Base-by-base conservation (phyloP, 2,113 vertebrate species). In the Bungarus multicinctus region DNA sequence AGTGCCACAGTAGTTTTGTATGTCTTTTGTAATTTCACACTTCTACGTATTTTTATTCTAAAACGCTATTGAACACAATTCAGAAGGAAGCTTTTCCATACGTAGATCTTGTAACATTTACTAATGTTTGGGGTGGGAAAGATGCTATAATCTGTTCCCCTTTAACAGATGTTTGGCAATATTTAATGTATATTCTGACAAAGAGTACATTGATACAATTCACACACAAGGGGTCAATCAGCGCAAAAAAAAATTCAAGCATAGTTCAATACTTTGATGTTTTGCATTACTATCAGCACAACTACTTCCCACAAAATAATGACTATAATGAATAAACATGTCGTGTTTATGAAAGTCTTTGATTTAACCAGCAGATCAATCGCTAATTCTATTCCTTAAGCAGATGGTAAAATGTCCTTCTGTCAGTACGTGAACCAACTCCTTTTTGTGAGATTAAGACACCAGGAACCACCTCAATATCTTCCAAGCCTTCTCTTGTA, bases 331-430 rank as follows among this genome's bases (percentile, higher is more conserved):
- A 98, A 97, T 95, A 97, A 97, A 98, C 97, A 97, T 98, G 97
- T 96, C 91, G 93, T 93, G 97, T 95, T 97, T 98, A 97, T 96
- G 97, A 97, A 97, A 97, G 95, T 94, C 95, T 96, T 91, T 11
- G 93, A 95, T 94, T 94, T 97, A 96, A 96, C 96, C 96, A 97
- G 96, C 97, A 98, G 98, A 99, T 99, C 98, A 98, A 98, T 98
- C 98, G 98, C 98, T 98, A 98, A 99, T 99, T 98, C 98, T 98
- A 99, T 99, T 98, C 98, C 98, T 98, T 97, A 98, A 98, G 99
- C 98, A 98, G 98, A 98, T 96, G 97, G 97, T 98, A 98, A 98
- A 96, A 95, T 98, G 98, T 98, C 98, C 98, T 97, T 96, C 98
- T 98, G 97, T 98, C 98, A 98, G 98, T 98, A 98, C 98, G 97